phyloP scores from a whole-genome alignment of 2,888 invertebrate genomes.

The Eueremaeus valkanovi region DNA sequence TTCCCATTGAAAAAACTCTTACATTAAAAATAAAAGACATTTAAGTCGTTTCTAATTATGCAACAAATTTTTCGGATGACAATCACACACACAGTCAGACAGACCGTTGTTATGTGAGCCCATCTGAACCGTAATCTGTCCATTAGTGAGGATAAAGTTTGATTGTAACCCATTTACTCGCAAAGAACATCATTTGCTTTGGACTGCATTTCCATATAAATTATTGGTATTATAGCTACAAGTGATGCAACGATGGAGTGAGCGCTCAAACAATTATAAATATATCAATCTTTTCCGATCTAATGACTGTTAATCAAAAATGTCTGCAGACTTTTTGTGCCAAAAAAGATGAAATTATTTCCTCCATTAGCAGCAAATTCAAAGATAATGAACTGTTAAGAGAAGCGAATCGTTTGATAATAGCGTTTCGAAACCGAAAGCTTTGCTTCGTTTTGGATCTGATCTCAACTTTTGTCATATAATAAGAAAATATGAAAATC shows the following conservation, averaged over 20 bases:
- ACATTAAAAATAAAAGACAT: not conserved
- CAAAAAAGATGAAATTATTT: not conserved
- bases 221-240: too few species aligned
- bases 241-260: not conserved
- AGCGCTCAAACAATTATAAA: constrained; percentile 20
- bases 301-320: not conserved
- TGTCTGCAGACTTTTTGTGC: not conserved
- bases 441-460: not conserved
- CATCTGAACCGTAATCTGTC: not conserved
- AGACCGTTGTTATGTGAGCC: not conserved
- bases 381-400: not conserved
- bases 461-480: not conserved
- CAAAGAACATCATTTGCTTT: not conserved
- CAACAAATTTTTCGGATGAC: constrained; percentile 21
- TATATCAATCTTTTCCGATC: constrained; percentile 18
- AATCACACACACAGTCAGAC: not conserved
- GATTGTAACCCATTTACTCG: not conserved
- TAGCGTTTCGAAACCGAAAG: not conserved
- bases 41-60: not conserved
- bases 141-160: not conserved
- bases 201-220: too few species aligned
- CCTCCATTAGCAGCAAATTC: not conserved
- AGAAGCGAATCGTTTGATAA: not conserved
- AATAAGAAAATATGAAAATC: not conserved
- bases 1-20: constrained; percentile 4